Conservation (phyloP, 2,888 invertebrate species). For the Scrobipalpa atriplicella region DNA sequence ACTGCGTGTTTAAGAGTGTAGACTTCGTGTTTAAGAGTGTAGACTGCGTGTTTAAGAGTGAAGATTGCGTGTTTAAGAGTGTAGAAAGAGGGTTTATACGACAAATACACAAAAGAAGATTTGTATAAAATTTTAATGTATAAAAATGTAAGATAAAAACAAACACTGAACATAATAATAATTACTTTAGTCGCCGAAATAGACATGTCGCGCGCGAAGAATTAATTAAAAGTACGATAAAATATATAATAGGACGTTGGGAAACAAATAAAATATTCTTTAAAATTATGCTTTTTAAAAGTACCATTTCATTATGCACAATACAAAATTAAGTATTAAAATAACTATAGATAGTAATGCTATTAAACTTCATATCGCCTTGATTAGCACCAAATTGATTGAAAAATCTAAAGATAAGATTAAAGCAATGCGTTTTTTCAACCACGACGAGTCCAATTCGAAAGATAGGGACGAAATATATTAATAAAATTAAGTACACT, state of each 20-base stretch:
- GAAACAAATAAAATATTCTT: neutral
- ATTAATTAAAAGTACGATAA: neutral
- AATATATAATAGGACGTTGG: neutral
- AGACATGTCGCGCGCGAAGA: slow-evolving; percentile 29
- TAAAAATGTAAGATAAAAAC: slow-evolving; percentile 52
- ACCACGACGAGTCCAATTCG: neutral
- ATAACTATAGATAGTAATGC: neutral
- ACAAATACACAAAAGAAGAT: slow-evolving; percentile 38
- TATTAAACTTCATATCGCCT: neutral
- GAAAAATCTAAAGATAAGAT: neutral
- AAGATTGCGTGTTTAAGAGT: no score
- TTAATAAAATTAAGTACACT: slow-evolving; percentile 9
- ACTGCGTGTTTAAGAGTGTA: no score
- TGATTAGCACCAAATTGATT: neutral
- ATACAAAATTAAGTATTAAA: no score
- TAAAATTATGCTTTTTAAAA: neutral
- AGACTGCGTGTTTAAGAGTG: no score
- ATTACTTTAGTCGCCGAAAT: slow-evolving; percentile 34
- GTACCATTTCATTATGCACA: no score
- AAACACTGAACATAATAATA: slow-evolving; percentile 39
- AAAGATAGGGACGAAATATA: neutral
- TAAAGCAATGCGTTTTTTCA: neutral
- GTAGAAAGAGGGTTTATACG: neutral
- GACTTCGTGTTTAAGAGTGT: no score
- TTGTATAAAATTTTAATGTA: slow-evolving; percentile 60